Percentiles rank a stretch among this genome's conserved stretches.
phyloP scores from a whole-genome alignment of 2,113 vertebrate species.

The Girardinichthys multiradiatus region DNA sequence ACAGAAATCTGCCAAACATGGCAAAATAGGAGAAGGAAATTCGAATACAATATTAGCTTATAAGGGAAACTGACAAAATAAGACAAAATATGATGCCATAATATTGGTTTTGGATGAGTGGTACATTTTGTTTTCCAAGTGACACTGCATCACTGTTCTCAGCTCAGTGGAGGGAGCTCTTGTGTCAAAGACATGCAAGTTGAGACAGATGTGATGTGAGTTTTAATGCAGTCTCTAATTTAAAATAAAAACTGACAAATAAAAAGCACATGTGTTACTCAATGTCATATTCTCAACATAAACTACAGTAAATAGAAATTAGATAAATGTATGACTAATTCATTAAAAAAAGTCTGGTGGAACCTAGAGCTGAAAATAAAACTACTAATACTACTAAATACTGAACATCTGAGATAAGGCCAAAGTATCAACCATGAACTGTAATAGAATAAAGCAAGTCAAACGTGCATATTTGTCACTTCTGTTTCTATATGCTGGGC shows the following conservation, averaged over 20 bases:
- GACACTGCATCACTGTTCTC: neutral
- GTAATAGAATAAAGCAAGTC: neutral
- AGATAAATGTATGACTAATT: neutral
- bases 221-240: neutral
- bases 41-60: neutral
- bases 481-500: neutral
- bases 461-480: neutral
- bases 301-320: neutral
- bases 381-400: neutral
- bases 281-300: neutral
- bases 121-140: neutral
- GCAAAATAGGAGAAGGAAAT: neutral
- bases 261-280: neutral
- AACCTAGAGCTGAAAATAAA: neutral
- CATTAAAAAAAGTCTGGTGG: neutral
- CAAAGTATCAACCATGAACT: neutral
- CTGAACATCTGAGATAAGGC: neutral
- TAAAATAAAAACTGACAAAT: neutral
- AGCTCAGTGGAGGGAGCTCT: slow-evolving; percentile 40
- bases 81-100: neutral
- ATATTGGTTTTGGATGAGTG: neutral
- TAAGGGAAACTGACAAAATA: neutral
- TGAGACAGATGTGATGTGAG: neutral
- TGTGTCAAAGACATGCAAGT: neutral
- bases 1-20: neutral